phyloP scores from a whole-genome alignment of 2,888 invertebrate genomes.

The Proisotoma minuta region DNA sequence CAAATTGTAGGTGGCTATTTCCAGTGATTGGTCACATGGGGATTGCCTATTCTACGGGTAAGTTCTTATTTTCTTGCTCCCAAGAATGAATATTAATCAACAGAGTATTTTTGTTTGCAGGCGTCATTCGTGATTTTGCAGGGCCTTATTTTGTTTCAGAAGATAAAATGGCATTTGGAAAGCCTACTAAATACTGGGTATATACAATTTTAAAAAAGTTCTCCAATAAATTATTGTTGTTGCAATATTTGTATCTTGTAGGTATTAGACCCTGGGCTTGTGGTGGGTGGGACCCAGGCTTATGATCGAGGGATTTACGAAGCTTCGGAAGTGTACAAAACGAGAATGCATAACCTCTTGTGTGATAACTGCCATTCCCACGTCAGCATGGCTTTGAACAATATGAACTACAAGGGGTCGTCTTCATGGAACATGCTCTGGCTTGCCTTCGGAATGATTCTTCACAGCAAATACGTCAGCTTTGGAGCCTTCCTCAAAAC shows the following conservation, averaged over 20 bases:
- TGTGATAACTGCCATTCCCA: conserved; percentile 99
- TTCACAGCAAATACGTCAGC: conserved; percentile 76
- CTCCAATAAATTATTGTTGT: not conserved
- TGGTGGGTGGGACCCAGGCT: conserved; percentile 53
- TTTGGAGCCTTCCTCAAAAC: conserved; percentile 69
- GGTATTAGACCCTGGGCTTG: not conserved
- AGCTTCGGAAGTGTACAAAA: conserved; percentile 91
- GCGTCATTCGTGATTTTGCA: conserved; percentile 94
- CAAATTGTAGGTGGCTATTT: conserved; percentile 74
- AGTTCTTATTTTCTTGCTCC: not conserved
- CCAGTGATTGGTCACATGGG: conserved; percentile 99
- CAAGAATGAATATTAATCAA: not conserved
- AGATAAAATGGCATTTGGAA: conserved; percentile 84
- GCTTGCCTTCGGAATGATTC: conserved; percentile 70
- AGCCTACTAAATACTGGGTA: conserved; percentile 82
- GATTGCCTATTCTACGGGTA: conserved; percentile 71
- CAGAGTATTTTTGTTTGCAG: conserved; percentile 41
- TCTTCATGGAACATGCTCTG: conserved; percentile 89
- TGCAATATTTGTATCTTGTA: not conserved
- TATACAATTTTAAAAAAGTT: not conserved
- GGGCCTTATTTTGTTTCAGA: conserved; percentile 93
- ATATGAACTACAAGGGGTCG: conserved; percentile 79
- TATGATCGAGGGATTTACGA: conserved; percentile 87
- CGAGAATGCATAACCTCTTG: conserved; percentile 87
- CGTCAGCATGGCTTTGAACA: conserved; percentile 83